Percentiles rank a stretch among this genome's conserved stretches.
These are phyloP conservation scores for Girardinus metallicus DNA, from an alignment of 2,797 vertebrate species.

Conservation along the genomic window DNA sequence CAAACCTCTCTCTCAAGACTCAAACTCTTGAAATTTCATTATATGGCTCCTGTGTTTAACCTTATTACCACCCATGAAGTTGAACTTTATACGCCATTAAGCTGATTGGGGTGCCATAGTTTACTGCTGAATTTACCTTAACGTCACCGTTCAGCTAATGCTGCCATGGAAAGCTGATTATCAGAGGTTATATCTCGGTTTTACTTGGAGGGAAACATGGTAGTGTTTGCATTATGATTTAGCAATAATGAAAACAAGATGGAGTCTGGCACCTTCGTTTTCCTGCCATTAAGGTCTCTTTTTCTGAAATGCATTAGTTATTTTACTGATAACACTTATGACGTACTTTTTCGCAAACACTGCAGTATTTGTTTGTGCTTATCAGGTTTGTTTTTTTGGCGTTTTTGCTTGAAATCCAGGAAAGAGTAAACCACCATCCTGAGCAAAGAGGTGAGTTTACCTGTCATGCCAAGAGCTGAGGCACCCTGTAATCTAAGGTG, in stretches of 20 bases:
- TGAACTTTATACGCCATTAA: constrained; percentile 34
- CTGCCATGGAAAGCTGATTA: constrained; percentile 27
- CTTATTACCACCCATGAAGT: background rate
- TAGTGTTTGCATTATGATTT: constrained; percentile 62
- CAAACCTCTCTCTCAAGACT: background rate
- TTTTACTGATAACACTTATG: constrained; percentile 9
- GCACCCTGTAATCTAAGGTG: background rate
- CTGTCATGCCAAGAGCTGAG: background rate
- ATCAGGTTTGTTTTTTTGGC: background rate
- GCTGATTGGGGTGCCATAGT: background rate
- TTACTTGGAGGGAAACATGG: constrained; percentile 15
- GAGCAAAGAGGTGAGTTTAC: background rate
- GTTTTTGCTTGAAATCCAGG: background rate
- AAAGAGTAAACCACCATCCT: background rate
- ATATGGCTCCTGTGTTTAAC: background rate
- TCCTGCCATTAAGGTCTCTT: constrained; percentile 17
- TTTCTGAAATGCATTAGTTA: constrained; percentile 10
- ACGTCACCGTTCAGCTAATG: constrained; percentile 36
- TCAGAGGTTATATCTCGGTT: constrained; percentile 42
- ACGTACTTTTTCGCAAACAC: background rate
- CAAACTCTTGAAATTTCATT: background rate
- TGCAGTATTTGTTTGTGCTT: background rate
- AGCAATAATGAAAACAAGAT: constrained; percentile 45
- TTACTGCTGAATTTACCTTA: constrained; percentile 17
- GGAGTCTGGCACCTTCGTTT: constrained; percentile 2